phyloP scores from a whole-genome alignment of 2,113 vertebrate species.

The Vulpes lagopus region DNA sequence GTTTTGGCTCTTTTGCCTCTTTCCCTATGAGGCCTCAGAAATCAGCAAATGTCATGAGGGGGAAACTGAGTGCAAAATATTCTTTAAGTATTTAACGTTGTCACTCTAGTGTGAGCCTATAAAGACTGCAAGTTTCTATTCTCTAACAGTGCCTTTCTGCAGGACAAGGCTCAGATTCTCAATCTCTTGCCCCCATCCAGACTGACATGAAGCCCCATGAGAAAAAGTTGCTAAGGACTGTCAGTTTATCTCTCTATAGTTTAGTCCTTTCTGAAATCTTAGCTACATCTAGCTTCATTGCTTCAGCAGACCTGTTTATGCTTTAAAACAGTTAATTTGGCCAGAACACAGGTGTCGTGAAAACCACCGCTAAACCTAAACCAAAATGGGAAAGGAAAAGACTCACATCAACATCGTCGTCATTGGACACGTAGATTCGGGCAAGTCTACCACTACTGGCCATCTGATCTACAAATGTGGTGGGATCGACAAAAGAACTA shows the following conservation, averaged over 20 bases:
- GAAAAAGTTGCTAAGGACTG: neutral
- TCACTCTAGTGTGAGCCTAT: neutral
- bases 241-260: neutral
- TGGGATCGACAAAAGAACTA: too few species aligned
- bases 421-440: too few species aligned
- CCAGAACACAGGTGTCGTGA: too few species aligned
- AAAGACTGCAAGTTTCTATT: neutral
- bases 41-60: neutral
- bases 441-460: too few species aligned
- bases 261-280: neutral
- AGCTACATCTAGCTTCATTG: neutral
- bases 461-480: too few species aligned
- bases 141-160: neutral
- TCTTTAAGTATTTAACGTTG: neutral
- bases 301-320: neutral
- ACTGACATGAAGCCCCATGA: neutral
- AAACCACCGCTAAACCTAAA: too few species aligned
- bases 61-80: neutral
- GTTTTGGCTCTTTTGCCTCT: neutral
- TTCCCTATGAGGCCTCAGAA: neutral
- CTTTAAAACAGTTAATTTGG: neutral
- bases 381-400: too few species aligned
- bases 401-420: too few species aligned
- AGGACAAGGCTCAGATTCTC: neutral
- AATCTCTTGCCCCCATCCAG: neutral